A percentile compares a stretch with the other conserved stretches of the same genome.
These are phyloP conservation scores for Listronotus bonariensis DNA, from an alignment of 1,140 invertebrate genomes.

Conservation along the genomic window DNA sequence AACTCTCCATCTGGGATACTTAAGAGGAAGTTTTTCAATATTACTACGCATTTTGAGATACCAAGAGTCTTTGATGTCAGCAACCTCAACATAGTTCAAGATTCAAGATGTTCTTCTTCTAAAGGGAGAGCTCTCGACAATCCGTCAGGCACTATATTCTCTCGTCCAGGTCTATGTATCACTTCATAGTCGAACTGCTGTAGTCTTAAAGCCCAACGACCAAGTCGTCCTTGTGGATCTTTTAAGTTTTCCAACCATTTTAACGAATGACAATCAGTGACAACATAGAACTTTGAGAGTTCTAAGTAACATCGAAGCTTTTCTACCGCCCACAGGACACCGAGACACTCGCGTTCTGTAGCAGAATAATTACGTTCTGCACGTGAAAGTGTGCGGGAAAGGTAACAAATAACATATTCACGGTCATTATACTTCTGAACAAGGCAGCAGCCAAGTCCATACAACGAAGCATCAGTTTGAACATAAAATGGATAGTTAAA, in stretches of 20 bases:
- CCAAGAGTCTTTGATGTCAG: slow-evolving; percentile 10
- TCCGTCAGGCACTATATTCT: slow-evolving; percentile 10
- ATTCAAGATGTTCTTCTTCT: neutral
- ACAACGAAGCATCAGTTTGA: slow-evolving; percentile 41
- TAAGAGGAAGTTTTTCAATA: slow-evolving; percentile 16
- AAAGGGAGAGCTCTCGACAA: neutral
- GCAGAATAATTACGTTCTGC: slow-evolving; percentile 55
- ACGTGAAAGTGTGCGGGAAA: slow-evolving; percentile 22
- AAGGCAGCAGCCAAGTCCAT: slow-evolving; percentile 40
- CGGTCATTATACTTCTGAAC: slow-evolving; percentile 21
- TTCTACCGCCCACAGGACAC: slow-evolving; percentile 56
- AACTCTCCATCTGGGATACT: slow-evolving; percentile 27
- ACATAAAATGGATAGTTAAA: slow-evolving; percentile 46
- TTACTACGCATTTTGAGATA: slow-evolving; percentile 7
- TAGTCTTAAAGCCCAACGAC: slow-evolving; percentile 55
- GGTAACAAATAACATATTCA: slow-evolving; percentile 22
- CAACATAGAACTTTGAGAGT: slow-evolving; percentile 54
- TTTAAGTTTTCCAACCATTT: slow-evolving; percentile 56
- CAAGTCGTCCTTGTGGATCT: slow-evolving; percentile 54
- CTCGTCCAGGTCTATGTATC: slow-evolving; percentile 51
- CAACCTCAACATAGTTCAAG: too few species aligned
- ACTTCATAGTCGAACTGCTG: slow-evolving; percentile 55
- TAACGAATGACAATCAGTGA: slow-evolving; percentile 57
- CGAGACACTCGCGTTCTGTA: slow-evolving; percentile 59
- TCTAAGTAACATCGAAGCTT: slow-evolving; percentile 55